These are phyloP conservation scores for Parthenolecanium corni DNA, from an alignment of 2,888 invertebrate genomes.

Conservation along the genomic window DNA sequence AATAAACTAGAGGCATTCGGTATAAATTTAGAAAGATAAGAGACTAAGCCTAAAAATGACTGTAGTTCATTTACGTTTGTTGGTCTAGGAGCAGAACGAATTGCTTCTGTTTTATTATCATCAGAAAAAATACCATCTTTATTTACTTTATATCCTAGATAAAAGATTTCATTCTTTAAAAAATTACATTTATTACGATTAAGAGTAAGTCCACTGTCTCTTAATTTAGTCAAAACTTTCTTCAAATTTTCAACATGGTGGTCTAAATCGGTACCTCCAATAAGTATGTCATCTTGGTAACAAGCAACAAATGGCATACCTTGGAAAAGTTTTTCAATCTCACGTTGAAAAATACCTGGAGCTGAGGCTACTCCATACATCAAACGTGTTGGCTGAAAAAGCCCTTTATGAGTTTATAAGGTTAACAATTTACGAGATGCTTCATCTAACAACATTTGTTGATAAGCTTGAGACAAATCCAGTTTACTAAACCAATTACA, in stretches of 20 bases:
- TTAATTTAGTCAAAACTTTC: constrained; percentile 7
- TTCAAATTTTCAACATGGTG: not conserved
- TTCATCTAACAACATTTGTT: constrained; percentile 23
- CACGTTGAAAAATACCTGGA: constrained; percentile 35
- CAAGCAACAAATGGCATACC: constrained; percentile 34
- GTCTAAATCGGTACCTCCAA: constrained; percentile 30
- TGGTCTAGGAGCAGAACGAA: constrained; percentile 12
- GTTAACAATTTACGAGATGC: constrained; percentile 24
- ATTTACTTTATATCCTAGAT: constrained; percentile 32
- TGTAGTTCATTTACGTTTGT: not conserved
- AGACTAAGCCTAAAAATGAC: constrained; percentile 3
- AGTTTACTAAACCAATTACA: not conserved
- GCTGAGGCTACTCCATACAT: constrained; percentile 36
- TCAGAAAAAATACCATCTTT: constrained; percentile 29
- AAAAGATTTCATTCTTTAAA: constrained; percentile 32
- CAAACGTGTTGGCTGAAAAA: constrained; percentile 35
- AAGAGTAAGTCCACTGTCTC: constrained; percentile 5
- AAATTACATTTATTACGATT: constrained; percentile 17
- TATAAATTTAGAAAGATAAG: constrained; percentile 14
- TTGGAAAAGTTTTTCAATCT: constrained; percentile 36
- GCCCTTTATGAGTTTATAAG: constrained; percentile 33
- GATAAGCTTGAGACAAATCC: constrained; percentile 28
- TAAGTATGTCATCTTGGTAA: constrained; percentile 36
- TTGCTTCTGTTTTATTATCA: constrained; percentile 29
- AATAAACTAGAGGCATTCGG: not conserved